A percentile compares a stretch with the other conserved stretches of the same genome.
Conservation (phyloP, 2,113 vertebrate genomes). For the Brachyistius frenatus region DNA sequence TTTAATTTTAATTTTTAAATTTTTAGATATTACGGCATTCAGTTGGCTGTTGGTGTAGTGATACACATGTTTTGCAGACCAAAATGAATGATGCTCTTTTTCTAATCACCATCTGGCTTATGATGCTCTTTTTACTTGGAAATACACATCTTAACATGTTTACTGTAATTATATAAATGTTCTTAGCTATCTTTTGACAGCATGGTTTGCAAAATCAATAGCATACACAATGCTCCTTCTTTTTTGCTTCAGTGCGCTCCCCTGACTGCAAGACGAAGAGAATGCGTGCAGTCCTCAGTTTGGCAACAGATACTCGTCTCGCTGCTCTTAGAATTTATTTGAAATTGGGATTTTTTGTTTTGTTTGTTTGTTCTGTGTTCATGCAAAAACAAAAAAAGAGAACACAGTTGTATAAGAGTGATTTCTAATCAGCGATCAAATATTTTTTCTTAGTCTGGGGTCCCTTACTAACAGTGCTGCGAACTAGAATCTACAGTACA, state of each 20-base stretch:
- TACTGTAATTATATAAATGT: not conserved
- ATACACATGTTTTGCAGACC: not conserved
- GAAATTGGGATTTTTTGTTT: slow-evolving; percentile 45
- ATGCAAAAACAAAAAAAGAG: slow-evolving; percentile 53
- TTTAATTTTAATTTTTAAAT: not conserved
- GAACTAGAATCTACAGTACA: slow-evolving; percentile 40
- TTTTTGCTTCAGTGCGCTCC: slow-evolving; percentile 6
- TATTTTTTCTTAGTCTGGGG: slow-evolving; percentile 55
- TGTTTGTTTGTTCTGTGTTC: slow-evolving; percentile 45
- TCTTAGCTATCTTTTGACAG: not conserved
- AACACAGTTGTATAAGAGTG: slow-evolving; percentile 37
- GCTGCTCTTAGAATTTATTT: slow-evolving; percentile 46
- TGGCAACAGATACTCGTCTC: slow-evolving; percentile 26
- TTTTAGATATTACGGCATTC: not conserved
- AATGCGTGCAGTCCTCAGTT: slow-evolving; percentile 24
- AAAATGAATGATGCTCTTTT: not conserved
- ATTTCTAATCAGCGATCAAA: slow-evolving; percentile 59
- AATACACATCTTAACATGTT: not conserved
- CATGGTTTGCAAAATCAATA: slow-evolving; percentile 15
- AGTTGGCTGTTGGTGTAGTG: not conserved
- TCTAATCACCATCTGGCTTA: not conserved
- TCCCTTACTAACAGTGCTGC: slow-evolving; percentile 35
- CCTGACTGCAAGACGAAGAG: slow-evolving; percentile 21
- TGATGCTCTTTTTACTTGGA: not conserved
- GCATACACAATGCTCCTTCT: not conserved